Evolutionary conservation across 2,113 vertebrate species (phyloP).

Genomic region (Alethe castanea): DNA sequence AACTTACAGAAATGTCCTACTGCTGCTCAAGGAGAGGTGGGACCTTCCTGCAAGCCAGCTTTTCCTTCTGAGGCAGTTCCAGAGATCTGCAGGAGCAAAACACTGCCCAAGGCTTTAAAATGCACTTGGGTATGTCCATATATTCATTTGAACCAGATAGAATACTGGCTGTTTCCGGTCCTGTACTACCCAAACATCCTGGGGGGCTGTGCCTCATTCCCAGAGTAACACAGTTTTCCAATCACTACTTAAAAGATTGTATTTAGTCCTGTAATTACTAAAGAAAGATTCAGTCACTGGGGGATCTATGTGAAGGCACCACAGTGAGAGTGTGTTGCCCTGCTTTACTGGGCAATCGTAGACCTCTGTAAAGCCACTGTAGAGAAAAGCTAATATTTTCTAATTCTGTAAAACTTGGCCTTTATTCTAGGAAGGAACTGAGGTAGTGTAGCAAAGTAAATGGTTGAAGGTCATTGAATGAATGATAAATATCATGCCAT

Average conservation of each 20-base stretch:
- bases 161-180: background rate
- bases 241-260: background rate
- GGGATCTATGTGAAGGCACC: background rate
- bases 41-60: background rate
- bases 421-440: background rate
- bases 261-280: background rate
- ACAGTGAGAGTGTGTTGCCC: background rate
- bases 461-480: slow-evolving; percentile 20
- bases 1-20: background rate
- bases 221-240: background rate
- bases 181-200: background rate
- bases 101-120: background rate
- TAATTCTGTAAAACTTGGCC: background rate
- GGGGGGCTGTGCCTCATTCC: no score
- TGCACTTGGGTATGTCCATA: fast-evolving
- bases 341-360: background rate
- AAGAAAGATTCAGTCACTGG: background rate
- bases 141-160: fast-evolving
- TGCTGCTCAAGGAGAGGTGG: background rate
- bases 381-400: background rate
- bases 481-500: slow-evolving; percentile 27
- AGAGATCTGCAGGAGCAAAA: background rate
- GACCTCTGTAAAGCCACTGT: background rate
- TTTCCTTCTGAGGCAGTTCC: fast-evolving
- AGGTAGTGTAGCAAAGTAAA: background rate